Base-by-base conservation (phyloP, 1,140 invertebrate genomes). In the Archivesica marissinica region DNA sequence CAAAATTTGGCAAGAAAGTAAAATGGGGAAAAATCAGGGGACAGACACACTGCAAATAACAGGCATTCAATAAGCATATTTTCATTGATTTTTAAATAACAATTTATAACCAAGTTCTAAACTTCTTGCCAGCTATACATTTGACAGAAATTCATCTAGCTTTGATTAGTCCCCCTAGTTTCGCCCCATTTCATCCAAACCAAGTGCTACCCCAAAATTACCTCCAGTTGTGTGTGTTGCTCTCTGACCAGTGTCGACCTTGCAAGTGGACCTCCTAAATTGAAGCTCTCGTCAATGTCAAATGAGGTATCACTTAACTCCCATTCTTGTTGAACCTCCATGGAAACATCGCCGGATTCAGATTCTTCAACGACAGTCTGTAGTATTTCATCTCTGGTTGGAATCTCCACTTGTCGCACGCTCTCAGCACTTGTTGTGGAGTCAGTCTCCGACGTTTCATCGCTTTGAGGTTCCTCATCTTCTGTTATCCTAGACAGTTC, bases 401-500 rank as follows among this genome's bases (percentile, higher is more conserved):
- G 20, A 28, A 75, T 61, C 11, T 83, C 78, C 13, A 83, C 80
- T 54, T 72, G 64, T 64, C 80, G 59, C 9, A 83, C 80, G 75
- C 80, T 83, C 11, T 83, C 80, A 25, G 70, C 80, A 75, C 80
- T 83, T 13, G 68, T 47, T 38, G 80, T 72, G 20, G 78, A 81
- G 0, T 56, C 66, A 74, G 47, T 39, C 0, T 70, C 56, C 7
- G 61, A 66, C 15, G 68, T 38, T 25, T 74, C 68, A 38, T 87
- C 88, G 41, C 75, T 79, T 38, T 85, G 80, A 38, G 79, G 41
- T 52, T 87, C 82, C 66, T 78, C 76, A 56, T 87, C 82, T 72
- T 78, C 76, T 33, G 61, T 72, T 28, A 70, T 82, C 68, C 70
- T 70, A 54, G 52, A 61, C 17, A 81, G 47, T 74, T 86, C 59